phyloP scores from a whole-genome alignment of 2,113 vertebrate genomes.

The Eidolon helvum region DNA sequence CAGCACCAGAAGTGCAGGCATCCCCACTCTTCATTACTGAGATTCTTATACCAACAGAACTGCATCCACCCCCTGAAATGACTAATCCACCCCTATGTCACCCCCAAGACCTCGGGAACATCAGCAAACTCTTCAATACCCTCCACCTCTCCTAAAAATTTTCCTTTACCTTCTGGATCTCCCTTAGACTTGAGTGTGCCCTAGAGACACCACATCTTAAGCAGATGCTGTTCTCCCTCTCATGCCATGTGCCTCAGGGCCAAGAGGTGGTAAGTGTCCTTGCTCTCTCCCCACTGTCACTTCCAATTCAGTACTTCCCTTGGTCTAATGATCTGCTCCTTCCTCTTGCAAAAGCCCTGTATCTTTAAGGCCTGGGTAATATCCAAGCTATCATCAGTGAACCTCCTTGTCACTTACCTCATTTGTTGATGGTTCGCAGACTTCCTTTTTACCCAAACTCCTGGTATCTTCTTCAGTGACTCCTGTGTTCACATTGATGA shows the following conservation, averaged over 20 bases:
- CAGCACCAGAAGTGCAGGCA: background rate
- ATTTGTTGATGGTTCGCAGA: background rate
- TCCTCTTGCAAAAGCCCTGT: background rate
- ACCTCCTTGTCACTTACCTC: background rate
- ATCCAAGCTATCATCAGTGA: background rate
- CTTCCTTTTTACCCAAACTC: background rate
- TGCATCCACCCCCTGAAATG: background rate
- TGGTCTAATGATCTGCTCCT: background rate
- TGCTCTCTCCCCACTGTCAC: background rate
- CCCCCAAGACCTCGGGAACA: accelerated
- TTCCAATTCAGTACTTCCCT: background rate
- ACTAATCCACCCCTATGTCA: background rate
- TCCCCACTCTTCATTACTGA: background rate
- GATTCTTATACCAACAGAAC: background rate
- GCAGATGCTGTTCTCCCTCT: background rate
- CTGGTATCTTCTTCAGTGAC: background rate
- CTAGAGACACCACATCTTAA: background rate
- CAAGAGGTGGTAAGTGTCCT: background rate
- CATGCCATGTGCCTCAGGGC: background rate
- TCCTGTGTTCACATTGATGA: background rate
- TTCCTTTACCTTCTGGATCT: background rate
- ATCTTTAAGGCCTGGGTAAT: background rate
- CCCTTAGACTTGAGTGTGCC: background rate
- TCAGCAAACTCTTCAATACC: background rate
- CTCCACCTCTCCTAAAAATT: background rate